Percentiles rank a stretch among this genome's conserved stretches.
phyloP scores from a whole-genome alignment of 2,888 invertebrate genomes.

The Brachyptera risi region DNA sequence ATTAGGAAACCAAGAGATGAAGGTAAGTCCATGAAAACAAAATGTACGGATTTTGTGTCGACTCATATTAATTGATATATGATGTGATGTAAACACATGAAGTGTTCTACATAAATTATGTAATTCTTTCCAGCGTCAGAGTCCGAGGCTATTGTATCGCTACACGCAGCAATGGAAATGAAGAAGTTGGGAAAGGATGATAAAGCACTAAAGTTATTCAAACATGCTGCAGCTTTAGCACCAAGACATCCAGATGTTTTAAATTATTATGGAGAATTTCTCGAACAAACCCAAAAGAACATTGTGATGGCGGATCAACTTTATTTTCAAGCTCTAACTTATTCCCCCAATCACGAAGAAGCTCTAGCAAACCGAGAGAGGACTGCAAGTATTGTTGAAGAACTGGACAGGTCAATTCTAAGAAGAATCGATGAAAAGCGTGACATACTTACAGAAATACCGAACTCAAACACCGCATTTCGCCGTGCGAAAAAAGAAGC shows the following conservation, averaged over 20 bases:
- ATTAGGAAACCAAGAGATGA: not conserved
- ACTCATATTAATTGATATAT: not conserved
- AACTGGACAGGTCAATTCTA: constrained; percentile 76
- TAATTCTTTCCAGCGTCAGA: constrained; percentile 14
- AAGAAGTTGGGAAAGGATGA: constrained; percentile 74
- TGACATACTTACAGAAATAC: constrained; percentile 74
- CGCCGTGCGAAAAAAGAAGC: constrained; percentile 89
- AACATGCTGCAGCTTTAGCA: constrained; percentile 87
- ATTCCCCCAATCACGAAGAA: constrained; percentile 60
- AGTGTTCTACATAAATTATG: not conserved
- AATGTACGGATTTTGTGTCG: too few relatives aligned
- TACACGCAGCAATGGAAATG: constrained; percentile 83
- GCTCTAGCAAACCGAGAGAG: constrained; percentile 77
- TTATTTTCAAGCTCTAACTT: constrained; percentile 78
- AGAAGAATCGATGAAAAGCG: constrained; percentile 79
- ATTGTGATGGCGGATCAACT: constrained; percentile 85
- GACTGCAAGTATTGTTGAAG: constrained; percentile 84
- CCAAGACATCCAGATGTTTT: constrained; percentile 77
- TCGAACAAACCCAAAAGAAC: constrained; percentile 81
- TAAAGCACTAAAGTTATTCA: constrained; percentile 80
- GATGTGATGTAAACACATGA: not conserved
- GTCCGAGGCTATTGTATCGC: constrained; percentile 76
- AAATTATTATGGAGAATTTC: constrained; percentile 75
- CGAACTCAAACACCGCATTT: constrained; percentile 73
- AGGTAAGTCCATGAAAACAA: not conserved